Evolutionary conservation across 2,888 invertebrate genomes (phyloP), one percentile per base, ranked within the genome.

Genomic region (Euproctis similis): DNA sequence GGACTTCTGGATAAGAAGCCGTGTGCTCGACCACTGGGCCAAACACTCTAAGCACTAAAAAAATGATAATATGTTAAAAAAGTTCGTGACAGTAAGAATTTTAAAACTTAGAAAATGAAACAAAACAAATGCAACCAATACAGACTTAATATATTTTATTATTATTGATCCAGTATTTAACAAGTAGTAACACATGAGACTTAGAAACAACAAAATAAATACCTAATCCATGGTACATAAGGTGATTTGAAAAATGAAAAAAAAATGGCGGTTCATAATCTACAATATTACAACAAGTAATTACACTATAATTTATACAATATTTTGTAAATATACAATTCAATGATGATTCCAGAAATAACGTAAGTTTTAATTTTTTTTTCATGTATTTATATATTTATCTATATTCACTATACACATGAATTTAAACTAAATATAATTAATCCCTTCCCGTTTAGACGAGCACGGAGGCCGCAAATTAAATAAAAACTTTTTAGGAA

Each of bases 191-290:
- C 74, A 75, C 65, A 65, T 75, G n/a, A 80, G 72, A 78, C 75
- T 80, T 71, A 74, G 64, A 63, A 63, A 69, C 61, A 82, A 82
- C 77, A 77, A 77, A 78, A 82, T 81, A 82, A 82, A 82, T 81
- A 82, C 80, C 81, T 74, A 67, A 71, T 75, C 74, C 81, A 66
- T 49, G 67, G 71, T 75, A 72, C 65, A n/a, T n/a, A n/a, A n/a
- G n/a, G n/a, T n/a, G n/a, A n/a, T n/a, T n/a, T n/a, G 19, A 19
- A 19, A 23, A 23, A 23, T n/a, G n/a, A 36, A 23, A 39, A 66
- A 59, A 55, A 69, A 70, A 72, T 68, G n/a, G 69, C 68, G n/a
- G n/a, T 60, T 69, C 65, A 54, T 47, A 24, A 26, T 36, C n/a
- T n/a, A 58, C 38, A 40, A 53, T 55, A 54, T 59, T 59, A 52